Conservation (phyloP, 2,888 invertebrate species). For the Erebia epiphron region DNA sequence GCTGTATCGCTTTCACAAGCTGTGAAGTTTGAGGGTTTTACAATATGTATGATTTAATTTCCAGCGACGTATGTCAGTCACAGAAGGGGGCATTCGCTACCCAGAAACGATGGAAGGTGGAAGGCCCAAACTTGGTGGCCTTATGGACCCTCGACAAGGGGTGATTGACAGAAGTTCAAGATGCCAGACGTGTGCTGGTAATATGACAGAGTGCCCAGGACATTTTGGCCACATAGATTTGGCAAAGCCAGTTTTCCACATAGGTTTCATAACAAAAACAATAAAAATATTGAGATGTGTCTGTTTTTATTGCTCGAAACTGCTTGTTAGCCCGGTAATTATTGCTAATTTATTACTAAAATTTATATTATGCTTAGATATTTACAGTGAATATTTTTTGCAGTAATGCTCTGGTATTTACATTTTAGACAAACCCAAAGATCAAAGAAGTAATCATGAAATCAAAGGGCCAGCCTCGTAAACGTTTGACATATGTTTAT, state of each 20-base stretch:
- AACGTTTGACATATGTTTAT: conserved; percentile 96
- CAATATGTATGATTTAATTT: conserved; percentile 48
- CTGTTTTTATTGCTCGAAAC: conserved; percentile 99
- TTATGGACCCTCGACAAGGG: conserved; percentile 99
- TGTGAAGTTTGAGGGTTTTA: not conserved
- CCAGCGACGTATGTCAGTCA: conserved; percentile 98
- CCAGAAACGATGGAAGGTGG: conserved; percentile 99
- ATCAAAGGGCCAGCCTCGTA: conserved; percentile 97
- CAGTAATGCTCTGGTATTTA: conserved; percentile 19
- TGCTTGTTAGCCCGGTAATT: conserved; percentile 96
- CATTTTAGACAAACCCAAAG: conserved; percentile 91
- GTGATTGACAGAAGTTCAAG: conserved; percentile 96
- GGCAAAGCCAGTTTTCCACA: conserved; percentile 99
- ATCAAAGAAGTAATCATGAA: conserved; percentile 97
- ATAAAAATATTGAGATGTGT: conserved; percentile 99
- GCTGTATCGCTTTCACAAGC: not conserved
- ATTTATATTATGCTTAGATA: not conserved
- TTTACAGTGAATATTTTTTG: not conserved
- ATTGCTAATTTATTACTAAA: conserved; percentile 1
- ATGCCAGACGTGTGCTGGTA: conserved; percentile 98
- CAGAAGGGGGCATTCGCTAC: conserved; percentile 97
- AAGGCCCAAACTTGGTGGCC: conserved; percentile 97
- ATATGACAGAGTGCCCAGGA: conserved; percentile 99
- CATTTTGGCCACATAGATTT: conserved; percentile 99
- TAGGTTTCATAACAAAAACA: conserved; percentile 98